Base-by-base conservation (phyloP, 1,140 invertebrate species). In the Kradibia gibbosae region DNA sequence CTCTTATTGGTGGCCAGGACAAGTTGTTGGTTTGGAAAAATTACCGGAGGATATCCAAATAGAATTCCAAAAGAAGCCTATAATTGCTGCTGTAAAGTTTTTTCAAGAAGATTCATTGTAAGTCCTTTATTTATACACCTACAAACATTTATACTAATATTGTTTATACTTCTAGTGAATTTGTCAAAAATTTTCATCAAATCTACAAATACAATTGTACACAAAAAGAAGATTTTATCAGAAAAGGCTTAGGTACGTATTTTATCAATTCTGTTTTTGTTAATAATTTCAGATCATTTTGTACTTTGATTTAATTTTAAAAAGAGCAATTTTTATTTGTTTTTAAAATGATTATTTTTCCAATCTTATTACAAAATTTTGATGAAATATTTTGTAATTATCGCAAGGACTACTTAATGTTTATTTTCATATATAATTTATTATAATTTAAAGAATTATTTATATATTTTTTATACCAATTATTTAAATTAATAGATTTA, bases 91-190 rank as follows among this genome's bases (percentile, higher is more conserved):
- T 87, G 95, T 97, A 17, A 95, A 95, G 86, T 97, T 96, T 90
- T 96, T 96, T 88, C 93, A 96, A 88, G 96, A 97, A 90, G 94
- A 95, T 84, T 92, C 93, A 82, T 96, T 93, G 96, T 96, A 93
- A 95, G 94, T 93, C 76, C 39, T 76, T 7, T n/a, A n/a, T 78
- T 42, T 20, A 53, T 57, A 73, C 86, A 85, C 78, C 82, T 82
- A 17, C 20, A 71, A 42, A 67, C 3, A 77, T 45, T 82, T 45
- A 70, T 71, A 78, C 84, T 86, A 81, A 85, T 85, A 86, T 86
- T 81, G 84, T 86, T 87, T 91, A 36, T 0, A 31, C 53, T 94
- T 93, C 86, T 92, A 96, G 95, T 91, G 95, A 96, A 91, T 95
- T 94, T 91, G 94, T 96, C 2, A 95, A 93, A 85, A 95, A 94